Conservation (phyloP, 2,888 invertebrate genomes). For the Tupiocoris notatus region DNA sequence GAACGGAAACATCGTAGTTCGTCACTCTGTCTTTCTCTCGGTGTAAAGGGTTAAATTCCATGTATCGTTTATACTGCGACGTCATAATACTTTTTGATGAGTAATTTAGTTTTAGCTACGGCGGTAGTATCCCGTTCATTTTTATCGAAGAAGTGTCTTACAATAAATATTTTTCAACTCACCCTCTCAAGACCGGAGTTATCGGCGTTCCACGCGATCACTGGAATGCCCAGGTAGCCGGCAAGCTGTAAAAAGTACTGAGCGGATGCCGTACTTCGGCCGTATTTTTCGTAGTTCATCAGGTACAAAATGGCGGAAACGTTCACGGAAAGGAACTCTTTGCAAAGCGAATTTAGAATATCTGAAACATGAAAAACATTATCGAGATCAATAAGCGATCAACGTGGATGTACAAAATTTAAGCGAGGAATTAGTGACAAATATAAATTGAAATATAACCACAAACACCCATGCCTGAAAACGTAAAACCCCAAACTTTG, state of each 20-base stretch:
- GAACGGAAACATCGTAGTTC: no score
- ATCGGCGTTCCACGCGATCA: slow-evolving; percentile 97
- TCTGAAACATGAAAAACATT: slow-evolving; percentile 60
- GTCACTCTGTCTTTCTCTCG: no score
- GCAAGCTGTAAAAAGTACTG: slow-evolving; percentile 92
- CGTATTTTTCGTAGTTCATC: slow-evolving; percentile 94
- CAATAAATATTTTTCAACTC: slow-evolving; percentile 45
- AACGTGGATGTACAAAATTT: no score
- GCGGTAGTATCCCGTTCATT: no score
- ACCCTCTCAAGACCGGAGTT: slow-evolving; percentile 78
- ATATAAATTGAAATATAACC: no score
- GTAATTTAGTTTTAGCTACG: no score
- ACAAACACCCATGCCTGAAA: no score
- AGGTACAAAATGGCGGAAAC: slow-evolving; percentile 90
- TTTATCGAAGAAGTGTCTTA: no score
- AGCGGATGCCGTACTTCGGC: slow-evolving; percentile 87
- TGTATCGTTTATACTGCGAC: no score
- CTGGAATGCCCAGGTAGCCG: slow-evolving; percentile 91
- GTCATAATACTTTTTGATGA: no score
- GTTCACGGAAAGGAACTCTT: slow-evolving; percentile 83
- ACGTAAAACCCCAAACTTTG: no score
- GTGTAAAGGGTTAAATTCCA: no score
- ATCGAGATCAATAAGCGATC: background rate
- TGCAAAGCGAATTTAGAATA: slow-evolving; percentile 82
- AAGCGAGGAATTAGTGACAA: background rate